These are phyloP conservation scores for Ornithoptera alexandrae DNA, from an alignment of 2,888 invertebrate species.

Conservation along the genomic window DNA sequence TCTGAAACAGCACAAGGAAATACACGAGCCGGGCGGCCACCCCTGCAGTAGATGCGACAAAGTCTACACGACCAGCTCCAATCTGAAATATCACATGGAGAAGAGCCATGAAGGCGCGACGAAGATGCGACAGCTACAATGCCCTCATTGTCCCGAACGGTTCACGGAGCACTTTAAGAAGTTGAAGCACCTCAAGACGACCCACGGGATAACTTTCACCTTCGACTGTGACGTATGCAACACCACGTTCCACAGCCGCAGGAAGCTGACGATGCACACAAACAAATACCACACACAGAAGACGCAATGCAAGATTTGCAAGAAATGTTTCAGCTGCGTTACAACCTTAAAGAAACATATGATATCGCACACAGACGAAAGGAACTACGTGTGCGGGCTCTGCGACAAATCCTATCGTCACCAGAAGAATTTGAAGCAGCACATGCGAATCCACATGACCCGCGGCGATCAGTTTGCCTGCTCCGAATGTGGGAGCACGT, in stretches of 20 bases:
- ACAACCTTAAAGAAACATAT: conserved; percentile 59
- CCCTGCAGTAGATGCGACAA: conserved; percentile 68
- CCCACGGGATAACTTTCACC: conserved; percentile 56
- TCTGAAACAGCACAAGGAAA: conserved; percentile 60
- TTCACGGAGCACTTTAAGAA: conserved; percentile 63
- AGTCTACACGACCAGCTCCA: conserved; percentile 68
- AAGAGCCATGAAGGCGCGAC: conserved; percentile 56
- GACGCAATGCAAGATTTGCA: conserved; percentile 72
- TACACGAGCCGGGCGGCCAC: conserved; percentile 57
- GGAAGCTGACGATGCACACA: conserved; percentile 59
- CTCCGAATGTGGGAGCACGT: conserved; percentile 49
- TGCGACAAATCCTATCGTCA: conserved; percentile 76
- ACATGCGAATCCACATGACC: conserved; percentile 54
- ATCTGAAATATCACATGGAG: conserved; percentile 59
- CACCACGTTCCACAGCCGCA: conserved; percentile 52
- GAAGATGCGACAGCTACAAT: conserved; percentile 54
- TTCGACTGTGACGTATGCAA: conserved; percentile 60
- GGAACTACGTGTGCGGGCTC: conserved; percentile 57
- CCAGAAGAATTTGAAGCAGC: conserved; percentile 65
- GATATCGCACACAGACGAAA: conserved; percentile 56
- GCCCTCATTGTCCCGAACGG: conserved; percentile 58
- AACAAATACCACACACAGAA: conserved; percentile 60
- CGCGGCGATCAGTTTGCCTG: conserved; percentile 47
- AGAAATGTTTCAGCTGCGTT: conserved; percentile 68
- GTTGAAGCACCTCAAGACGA: conserved; percentile 63